Evolutionary conservation across 1,140 invertebrate genomes (phyloP).

Genomic region (Piezodorus guildinii): DNA sequence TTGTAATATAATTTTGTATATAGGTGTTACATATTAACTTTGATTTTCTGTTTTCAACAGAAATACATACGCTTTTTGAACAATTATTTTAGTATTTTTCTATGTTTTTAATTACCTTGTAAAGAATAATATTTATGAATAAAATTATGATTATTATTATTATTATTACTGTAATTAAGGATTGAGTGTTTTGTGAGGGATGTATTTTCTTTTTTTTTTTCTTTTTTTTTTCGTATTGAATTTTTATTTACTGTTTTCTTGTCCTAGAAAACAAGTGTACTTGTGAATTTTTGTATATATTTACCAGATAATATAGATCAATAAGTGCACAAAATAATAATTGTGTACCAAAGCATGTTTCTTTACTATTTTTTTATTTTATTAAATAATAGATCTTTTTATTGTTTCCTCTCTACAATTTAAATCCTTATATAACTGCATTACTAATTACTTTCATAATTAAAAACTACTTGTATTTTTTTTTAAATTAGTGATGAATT

Average conservation of each 20-base stretch:
- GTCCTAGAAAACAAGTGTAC: not conserved
- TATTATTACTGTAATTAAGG: not conserved
- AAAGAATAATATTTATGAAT: conserved; percentile 8
- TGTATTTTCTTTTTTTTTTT: conserved; percentile 15
- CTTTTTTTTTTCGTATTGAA: not conserved
- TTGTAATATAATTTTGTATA: conserved; percentile 25
- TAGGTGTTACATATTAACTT: conserved; percentile 21
- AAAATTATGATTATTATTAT: not conserved
- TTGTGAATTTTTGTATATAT: conserved; percentile 15
- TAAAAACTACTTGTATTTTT: too few species aligned
- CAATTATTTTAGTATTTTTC: conserved; percentile 18
- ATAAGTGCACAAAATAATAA: not conserved
- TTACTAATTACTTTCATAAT: too few species aligned
- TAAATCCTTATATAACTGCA: too few species aligned
- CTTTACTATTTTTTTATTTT: too few species aligned
- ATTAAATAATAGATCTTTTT: too few species aligned
- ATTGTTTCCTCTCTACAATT: too few species aligned
- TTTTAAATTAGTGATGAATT: too few species aligned
- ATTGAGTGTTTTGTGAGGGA: conserved; percentile 9
- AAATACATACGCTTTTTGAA: conserved; percentile 15
- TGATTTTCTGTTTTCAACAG: conserved; percentile 18
- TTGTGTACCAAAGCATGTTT: not conserved
- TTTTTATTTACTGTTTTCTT: too few species aligned
- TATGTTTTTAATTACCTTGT: conserved; percentile 17
- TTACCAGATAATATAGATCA: not conserved